Evolutionary conservation across 2,113 vertebrate genomes (phyloP).

Genomic region (Cynocephalus volans): DNA sequence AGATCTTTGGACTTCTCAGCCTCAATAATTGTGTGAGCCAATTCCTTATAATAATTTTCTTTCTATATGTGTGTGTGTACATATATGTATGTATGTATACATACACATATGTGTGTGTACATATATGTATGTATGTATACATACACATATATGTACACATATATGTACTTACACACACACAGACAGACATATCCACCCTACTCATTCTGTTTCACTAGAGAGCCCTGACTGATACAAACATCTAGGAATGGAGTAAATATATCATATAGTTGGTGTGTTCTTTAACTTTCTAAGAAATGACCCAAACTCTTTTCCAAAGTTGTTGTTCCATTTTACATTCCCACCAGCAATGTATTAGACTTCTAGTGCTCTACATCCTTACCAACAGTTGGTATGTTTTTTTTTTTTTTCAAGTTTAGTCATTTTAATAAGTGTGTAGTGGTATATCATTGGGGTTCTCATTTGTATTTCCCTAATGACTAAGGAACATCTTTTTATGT

Average conservation of each 20-base stretch:
- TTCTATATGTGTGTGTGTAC: not conserved
- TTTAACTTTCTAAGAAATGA: not conserved
- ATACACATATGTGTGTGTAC: too few relatives aligned
- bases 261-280: not conserved
- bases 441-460: not conserved
- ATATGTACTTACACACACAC: too few relatives aligned
- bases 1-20: not conserved
- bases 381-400: not conserved
- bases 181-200: too few relatives aligned
- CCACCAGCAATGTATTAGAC: not conserved
- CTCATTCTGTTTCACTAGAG: not conserved
- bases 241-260: not conserved
- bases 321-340: not conserved
- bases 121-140: too few relatives aligned
- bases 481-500: not conserved
- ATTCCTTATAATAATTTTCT: not conserved
- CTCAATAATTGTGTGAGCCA: not conserved
- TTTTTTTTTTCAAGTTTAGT: not conserved
- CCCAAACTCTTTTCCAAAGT: not conserved
- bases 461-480: not conserved
- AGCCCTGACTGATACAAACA: not conserved
- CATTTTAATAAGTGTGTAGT: not conserved
- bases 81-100: not conserved
- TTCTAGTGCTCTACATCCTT: not conserved
- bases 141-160: too few relatives aligned